Evolutionary conservation across 2,797 vertebrate genomes (phyloP).

Genomic region (Neosalanx taihuensis): DNA sequence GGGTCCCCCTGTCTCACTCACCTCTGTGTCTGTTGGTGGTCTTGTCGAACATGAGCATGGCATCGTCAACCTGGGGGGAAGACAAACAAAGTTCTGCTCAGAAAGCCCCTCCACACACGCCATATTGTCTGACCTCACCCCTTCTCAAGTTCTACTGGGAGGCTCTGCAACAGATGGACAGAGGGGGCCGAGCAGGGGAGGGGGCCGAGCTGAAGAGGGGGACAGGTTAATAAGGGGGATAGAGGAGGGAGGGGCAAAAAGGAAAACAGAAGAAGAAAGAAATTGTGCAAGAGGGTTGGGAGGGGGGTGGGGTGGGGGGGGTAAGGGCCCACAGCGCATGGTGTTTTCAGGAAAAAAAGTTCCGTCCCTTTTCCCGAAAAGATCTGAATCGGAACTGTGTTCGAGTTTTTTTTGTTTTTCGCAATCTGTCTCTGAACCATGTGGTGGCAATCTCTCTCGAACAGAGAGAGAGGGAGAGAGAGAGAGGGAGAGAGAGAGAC

Average conservation of each 20-base stretch:
- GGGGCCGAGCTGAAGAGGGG: conserved; percentile 24
- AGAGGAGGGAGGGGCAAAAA: conserved; percentile 28
- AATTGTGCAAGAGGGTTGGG: neutral
- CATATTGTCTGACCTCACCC: conserved; percentile 73
- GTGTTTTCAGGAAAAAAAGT: conserved; percentile 31
- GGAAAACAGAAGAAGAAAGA: conserved; percentile 30
- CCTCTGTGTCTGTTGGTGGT: conserved; percentile 98
- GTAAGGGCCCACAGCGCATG: too few species aligned
- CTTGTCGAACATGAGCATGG: conserved; percentile 99
- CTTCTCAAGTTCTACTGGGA: conserved; percentile 71
- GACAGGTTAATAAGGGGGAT: conserved; percentile 54
- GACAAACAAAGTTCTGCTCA: conserved; percentile 53
- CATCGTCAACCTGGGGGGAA: conserved; percentile 89
- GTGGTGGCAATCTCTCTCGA: conserved; percentile 45
- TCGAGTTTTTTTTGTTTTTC: neutral
- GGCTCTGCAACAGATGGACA: conserved; percentile 71
- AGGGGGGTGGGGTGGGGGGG: conserved; percentile 9
- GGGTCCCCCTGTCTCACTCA: conserved; percentile 65
- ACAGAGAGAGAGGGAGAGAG: conserved; percentile 55
- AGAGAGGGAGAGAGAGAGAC: conserved; percentile 3
- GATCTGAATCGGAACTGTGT: neutral
- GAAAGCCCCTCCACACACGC: conserved; percentile 40
- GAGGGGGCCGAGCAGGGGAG: conserved; percentile 49
- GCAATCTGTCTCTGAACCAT: conserved; percentile 33
- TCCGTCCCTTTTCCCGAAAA: neutral